These are phyloP conservation scores for Numenius phaeopus DNA, from an alignment of 2,797 vertebrate genomes.

Conservation along the genomic window DNA sequence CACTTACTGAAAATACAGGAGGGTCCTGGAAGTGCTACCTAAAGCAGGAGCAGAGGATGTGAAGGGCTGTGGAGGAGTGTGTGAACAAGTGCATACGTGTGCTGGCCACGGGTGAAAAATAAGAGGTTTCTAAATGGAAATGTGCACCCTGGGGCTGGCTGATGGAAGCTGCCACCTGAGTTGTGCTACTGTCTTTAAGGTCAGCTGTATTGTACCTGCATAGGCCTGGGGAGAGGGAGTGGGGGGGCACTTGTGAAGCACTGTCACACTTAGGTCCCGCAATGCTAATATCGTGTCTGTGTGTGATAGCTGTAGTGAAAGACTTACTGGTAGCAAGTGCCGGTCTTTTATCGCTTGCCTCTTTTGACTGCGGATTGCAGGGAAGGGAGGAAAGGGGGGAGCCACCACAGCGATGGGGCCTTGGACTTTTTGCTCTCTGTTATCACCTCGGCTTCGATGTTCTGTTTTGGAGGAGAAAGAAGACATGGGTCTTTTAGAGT, in stretches of 20 bases:
- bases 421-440: constrained; percentile 85
- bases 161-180: neutral
- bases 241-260: neutral
- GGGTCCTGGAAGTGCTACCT: neutral
- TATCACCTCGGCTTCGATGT: constrained; percentile 85
- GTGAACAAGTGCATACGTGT: neutral
- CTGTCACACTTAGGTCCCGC: neutral
- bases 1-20: neutral
- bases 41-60: neutral
- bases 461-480: constrained; percentile 80
- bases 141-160: neutral
- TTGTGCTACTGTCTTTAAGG: neutral
- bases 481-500: neutral
- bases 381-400: constrained; percentile 87
- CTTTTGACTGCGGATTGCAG: constrained; percentile 83
- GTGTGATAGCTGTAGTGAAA: neutral
- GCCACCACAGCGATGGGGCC: constrained; percentile 82
- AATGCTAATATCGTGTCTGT: fast-evolving
- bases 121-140: neutral
- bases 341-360: constrained; percentile 84
- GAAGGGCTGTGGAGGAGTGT: neutral
- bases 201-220: neutral
- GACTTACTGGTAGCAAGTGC: constrained; percentile 85
- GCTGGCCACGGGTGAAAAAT: neutral
- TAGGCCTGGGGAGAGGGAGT: neutral